Evolutionary conservation across 2,113 vertebrate genomes (phyloP).

Genomic region (Crotalus viridis): DNA sequence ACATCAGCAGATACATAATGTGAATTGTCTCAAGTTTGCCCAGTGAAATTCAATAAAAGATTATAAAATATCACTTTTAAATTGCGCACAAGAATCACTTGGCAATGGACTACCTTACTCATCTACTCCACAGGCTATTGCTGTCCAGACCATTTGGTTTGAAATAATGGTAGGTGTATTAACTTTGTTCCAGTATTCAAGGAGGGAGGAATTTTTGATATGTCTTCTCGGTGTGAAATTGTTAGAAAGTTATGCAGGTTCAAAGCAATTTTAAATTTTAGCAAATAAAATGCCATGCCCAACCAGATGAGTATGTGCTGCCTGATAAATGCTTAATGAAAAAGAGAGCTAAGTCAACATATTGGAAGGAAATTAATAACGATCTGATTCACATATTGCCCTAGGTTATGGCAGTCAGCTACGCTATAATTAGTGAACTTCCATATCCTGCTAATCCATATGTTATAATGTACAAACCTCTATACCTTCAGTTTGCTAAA

Average conservation of each 20-base stretch:
- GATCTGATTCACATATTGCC: neutral
- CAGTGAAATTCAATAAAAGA: neutral
- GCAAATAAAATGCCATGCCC: neutral
- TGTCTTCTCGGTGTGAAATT: neutral
- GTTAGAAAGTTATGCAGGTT: neutral
- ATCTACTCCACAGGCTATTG: neutral
- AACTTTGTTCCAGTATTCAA: neutral
- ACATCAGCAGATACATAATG: neutral
- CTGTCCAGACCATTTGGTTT: neutral
- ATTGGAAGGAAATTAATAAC: neutral
- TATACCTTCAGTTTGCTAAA: neutral
- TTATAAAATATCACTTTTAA: neutral
- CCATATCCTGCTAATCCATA: neutral
- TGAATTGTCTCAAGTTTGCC: neutral
- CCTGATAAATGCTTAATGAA: neutral
- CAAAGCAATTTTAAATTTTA: neutral
- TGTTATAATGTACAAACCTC: neutral
- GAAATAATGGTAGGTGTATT: neutral
- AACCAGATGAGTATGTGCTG: neutral
- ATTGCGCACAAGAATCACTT: neutral
- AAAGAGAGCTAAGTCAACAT: neutral
- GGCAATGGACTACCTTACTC: neutral
- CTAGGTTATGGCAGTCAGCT: neutral
- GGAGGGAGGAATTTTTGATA: neutral
- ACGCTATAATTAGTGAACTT: neutral